Evolutionary conservation across 2,113 vertebrate genomes (phyloP).

Genomic region (Hyperoodon ampullatus): DNA sequence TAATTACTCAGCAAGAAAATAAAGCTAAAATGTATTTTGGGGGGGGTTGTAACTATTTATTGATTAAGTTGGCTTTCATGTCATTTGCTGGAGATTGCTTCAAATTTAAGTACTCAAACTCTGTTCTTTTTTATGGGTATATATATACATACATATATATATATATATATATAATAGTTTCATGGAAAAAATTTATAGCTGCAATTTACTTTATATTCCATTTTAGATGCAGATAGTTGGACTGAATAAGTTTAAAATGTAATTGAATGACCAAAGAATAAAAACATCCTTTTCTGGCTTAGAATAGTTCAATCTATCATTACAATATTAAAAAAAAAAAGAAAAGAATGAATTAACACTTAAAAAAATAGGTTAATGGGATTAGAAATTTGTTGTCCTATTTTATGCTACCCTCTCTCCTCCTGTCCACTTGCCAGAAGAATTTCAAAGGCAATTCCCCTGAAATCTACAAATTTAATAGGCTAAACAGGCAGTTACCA

Average conservation of each 20-base stretch:
- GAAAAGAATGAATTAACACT: slow-evolving; percentile 17
- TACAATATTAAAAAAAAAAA: not conserved
- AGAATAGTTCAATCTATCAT: slow-evolving; percentile 40
- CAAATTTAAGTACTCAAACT: slow-evolving; percentile 45
- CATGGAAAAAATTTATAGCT: slow-evolving; percentile 24
- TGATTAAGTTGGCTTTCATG: slow-evolving; percentile 37
- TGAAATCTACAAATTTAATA: slow-evolving; percentile 61
- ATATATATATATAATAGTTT: not conserved
- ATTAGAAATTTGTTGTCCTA: slow-evolving; percentile 69
- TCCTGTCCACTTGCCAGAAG: slow-evolving; percentile 57
- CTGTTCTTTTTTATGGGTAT: not conserved
- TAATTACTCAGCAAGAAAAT: slow-evolving; percentile 35
- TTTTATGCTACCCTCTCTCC: slow-evolving; percentile 41
- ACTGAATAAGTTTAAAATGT: slow-evolving; percentile 58
- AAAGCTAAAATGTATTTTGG: slow-evolving; percentile 30
- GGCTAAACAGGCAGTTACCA: slow-evolving; percentile 38
- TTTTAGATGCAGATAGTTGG: slow-evolving; percentile 28
- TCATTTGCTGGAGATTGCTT: slow-evolving; percentile 1
- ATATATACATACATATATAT: no score
- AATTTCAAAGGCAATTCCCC: slow-evolving; percentile 53
- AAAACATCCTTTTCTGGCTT: slow-evolving; percentile 61
- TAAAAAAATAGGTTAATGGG: slow-evolving; percentile 69
- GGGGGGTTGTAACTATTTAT: not conserved
- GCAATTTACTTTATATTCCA: slow-evolving; percentile 48
- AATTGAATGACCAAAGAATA: slow-evolving; percentile 58